Conservation (phyloP, 2,113 vertebrate species). For the Centropus unirufus region DNA sequence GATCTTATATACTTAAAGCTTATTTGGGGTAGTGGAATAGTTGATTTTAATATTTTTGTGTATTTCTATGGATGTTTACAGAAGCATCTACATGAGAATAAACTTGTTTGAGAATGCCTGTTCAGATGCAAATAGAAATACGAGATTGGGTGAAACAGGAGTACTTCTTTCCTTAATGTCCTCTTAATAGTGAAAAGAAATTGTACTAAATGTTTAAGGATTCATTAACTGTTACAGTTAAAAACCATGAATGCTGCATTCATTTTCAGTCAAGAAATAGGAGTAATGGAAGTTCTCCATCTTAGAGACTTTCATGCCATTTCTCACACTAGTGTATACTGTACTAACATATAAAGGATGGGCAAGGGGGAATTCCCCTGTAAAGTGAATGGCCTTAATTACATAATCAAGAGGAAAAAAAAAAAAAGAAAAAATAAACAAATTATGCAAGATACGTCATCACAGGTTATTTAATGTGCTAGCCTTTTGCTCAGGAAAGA, state of each 20-base stretch:
- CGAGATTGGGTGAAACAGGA: not conserved
- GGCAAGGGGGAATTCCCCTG: not conserved
- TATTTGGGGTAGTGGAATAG: not conserved
- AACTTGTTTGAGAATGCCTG: not conserved
- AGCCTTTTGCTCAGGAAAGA: not conserved
- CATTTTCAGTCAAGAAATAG: not conserved
- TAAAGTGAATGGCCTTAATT: not conserved
- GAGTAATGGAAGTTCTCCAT: not conserved
- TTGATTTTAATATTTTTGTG: not conserved
- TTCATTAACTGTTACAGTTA: not conserved
- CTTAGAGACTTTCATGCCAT: not conserved
- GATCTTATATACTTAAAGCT: not conserved
- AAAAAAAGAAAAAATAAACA: fast-evolving
- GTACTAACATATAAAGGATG: not conserved
- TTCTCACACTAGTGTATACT: too few relatives aligned
- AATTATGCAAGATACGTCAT: too few relatives aligned
- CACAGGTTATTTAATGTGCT: not conserved
- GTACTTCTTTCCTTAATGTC: not conserved
- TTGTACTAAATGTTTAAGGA: not conserved
- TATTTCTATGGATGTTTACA: not conserved
- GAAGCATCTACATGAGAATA: not conserved
- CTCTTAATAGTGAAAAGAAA: not conserved
- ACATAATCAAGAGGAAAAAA: not conserved
- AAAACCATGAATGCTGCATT: not conserved
- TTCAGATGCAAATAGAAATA: not conserved